Conservation (phyloP, 2,797 vertebrate genomes). For the Periparus ater region DNA sequence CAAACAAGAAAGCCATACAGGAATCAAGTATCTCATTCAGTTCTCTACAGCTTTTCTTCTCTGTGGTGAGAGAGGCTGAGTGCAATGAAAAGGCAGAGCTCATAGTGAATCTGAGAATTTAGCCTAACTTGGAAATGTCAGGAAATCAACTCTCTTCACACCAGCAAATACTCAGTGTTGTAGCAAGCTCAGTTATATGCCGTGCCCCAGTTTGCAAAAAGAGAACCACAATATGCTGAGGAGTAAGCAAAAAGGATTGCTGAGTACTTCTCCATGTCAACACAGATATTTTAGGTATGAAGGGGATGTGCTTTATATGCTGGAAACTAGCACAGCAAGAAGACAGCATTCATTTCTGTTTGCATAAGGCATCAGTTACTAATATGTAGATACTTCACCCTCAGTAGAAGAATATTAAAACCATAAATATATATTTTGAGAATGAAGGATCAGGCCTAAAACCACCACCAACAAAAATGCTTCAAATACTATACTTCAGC, state of each 20-base stretch:
- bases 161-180: background rate
- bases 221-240: background rate
- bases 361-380: conserved; percentile 31
- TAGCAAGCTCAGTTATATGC: background rate
- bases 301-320: background rate
- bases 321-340: background rate
- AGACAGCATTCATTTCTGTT: background rate
- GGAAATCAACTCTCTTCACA: background rate
- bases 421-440: background rate
- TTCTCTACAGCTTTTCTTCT: background rate
- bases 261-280: background rate
- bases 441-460: conserved; percentile 1
- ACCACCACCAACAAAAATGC: background rate
- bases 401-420: background rate
- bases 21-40: background rate
- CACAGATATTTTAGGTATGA: background rate
- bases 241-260: background rate
- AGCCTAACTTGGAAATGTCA: background rate
- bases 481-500: background rate
- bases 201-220: background rate
- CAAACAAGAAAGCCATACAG: conserved; percentile 5
- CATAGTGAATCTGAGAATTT: background rate
- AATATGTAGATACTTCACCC: background rate
- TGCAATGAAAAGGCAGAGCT: background rate
- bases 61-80: background rate